These are phyloP conservation scores for Pristionchus mayeri DNA, from an alignment of 2,888 invertebrate species.

Conservation along the genomic window DNA sequence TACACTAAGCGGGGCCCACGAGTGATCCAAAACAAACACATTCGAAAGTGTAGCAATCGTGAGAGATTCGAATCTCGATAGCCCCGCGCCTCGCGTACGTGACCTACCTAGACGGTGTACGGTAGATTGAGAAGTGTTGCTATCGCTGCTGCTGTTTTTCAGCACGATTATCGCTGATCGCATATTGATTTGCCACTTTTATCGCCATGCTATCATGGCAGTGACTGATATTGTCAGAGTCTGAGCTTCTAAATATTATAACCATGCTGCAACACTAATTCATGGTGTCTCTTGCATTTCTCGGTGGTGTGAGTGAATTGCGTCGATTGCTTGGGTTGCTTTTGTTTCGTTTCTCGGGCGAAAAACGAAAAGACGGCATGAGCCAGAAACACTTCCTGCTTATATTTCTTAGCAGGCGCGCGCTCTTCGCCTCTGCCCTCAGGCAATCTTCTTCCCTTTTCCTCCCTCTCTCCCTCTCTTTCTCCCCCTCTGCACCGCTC, in stretches of 20 bases:
- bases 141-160: no score
- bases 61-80: background rate
- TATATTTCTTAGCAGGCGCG: slow-evolving; percentile 16
- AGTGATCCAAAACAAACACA: slow-evolving; percentile 25
- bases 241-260: no score
- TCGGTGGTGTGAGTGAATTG: background rate
- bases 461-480: background rate
- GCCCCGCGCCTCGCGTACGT: background rate
- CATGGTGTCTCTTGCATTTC: no score
- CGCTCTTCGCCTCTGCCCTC: background rate
- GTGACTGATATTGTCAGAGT: no score
- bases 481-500: background rate
- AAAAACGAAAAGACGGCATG: background rate
- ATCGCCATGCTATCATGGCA: no score
- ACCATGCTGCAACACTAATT: no score
- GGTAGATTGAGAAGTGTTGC: slow-evolving; percentile 8
- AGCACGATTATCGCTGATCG: no score
- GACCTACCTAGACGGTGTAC: background rate
- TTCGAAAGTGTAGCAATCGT: slow-evolving; percentile 34
- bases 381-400: slow-evolving; percentile 4
- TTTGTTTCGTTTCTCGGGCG: slow-evolving; percentile 9
- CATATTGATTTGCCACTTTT: no score
- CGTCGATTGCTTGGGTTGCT: background rate
- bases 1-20: slow-evolving; percentile 23
- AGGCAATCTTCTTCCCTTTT: background rate